Evolutionary conservation across 2,797 vertebrate species (phyloP).

Genomic region (Syndactyla subalaris): DNA sequence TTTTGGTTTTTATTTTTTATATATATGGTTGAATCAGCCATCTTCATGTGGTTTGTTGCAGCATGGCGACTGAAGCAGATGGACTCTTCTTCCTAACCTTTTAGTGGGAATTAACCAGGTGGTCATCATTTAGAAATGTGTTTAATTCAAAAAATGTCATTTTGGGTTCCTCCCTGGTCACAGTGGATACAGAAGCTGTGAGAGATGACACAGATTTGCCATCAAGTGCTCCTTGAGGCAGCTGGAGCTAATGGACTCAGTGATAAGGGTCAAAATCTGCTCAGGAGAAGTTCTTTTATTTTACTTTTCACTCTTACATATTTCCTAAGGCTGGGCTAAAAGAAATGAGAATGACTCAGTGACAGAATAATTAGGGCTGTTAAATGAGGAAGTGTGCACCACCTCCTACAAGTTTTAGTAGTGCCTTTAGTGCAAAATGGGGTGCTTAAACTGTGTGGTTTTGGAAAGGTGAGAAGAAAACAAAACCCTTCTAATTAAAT

Average conservation of each 20-base stretch:
- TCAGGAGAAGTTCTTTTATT: neutral
- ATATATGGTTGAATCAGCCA: neutral
- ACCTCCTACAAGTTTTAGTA: neutral
- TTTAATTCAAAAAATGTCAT: neutral
- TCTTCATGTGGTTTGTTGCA: neutral
- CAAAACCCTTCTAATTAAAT: neutral
- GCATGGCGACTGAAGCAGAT: neutral
- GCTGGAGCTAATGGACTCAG: neutral
- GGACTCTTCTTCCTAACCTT: neutral
- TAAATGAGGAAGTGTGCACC: neutral
- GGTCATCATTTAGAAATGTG: neutral
- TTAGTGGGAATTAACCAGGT: neutral
- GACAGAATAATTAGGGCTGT: neutral
- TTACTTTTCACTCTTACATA: neutral
- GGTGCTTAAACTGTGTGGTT: neutral
- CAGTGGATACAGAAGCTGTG: neutral
- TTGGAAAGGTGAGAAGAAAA: neutral
- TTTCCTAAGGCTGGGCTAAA: neutral
- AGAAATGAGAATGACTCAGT: neutral
- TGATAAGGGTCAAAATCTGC: neutral
- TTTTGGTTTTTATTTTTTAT: neutral
- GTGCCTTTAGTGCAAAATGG: neutral
- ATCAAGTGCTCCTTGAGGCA: neutral
- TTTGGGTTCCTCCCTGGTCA: neutral
- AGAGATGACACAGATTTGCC: neutral